A percentile compares a stretch with the other conserved stretches of the same genome.
Conservation (phyloP, 1,140 invertebrate genomes). For the Leptinotarsa undecemlineata region DNA sequence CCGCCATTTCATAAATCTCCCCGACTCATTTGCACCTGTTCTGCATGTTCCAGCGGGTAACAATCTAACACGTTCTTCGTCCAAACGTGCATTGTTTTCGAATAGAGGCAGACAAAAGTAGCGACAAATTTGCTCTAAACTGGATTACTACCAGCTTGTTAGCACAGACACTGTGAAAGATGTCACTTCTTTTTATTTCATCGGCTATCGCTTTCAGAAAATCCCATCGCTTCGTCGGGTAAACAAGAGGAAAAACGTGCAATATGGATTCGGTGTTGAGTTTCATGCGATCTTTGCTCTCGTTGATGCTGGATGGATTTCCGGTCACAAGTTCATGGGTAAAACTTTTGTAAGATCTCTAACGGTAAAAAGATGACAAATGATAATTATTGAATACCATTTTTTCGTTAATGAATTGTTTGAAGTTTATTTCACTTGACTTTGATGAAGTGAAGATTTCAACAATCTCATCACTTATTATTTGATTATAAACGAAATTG, state of each 20-base stretch:
- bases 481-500: too few species aligned
- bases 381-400: too few species aligned
- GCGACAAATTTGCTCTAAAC: conserved; percentile 28
- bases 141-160: conserved; percentile 27
- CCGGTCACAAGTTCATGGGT: too few species aligned
- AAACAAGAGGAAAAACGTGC: not conserved
- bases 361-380: too few species aligned
- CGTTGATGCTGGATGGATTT: not conserved
- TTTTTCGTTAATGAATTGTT: too few species aligned
- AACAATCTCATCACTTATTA: too few species aligned
- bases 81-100: conserved; percentile 27
- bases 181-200: conserved; percentile 14
- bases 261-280: not conserved
- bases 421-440: too few species aligned
- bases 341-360: too few species aligned
- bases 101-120: conserved; percentile 28
- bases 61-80: conserved; percentile 19
- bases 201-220: conserved; percentile 5
- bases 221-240: not conserved
- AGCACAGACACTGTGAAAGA: conserved; percentile 15
- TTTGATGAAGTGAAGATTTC: too few species aligned
- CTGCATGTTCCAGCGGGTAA: conserved; percentile 18
- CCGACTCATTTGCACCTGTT: conserved; percentile 5
- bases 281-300: not conserved
- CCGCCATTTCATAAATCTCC: not conserved